phyloP scores from a whole-genome alignment of 2,113 vertebrate genomes.

The Oncorhynchus tshawytscha region DNA sequence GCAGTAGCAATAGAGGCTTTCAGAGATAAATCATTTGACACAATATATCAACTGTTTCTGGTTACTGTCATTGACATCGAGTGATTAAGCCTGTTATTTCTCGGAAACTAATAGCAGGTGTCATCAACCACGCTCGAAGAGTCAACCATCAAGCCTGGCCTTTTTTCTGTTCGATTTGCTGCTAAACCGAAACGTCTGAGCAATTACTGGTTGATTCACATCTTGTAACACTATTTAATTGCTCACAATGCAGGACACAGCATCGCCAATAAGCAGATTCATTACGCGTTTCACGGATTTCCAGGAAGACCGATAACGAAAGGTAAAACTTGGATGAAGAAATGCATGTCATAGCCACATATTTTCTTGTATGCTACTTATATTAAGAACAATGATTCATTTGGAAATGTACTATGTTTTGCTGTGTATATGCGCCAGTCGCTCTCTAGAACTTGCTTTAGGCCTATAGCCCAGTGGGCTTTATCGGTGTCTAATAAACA shows the following conservation, averaged over 20 bases:
- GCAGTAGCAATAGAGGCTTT: slow-evolving; percentile 33
- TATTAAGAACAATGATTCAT: neutral
- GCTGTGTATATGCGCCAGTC: neutral
- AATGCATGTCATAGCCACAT: neutral
- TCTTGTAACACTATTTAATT: slow-evolving; percentile 17
- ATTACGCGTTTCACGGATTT: slow-evolving; percentile 33
- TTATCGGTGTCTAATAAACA: too few relatives aligned
- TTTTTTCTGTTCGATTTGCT: neutral
- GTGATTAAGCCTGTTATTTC: neutral
- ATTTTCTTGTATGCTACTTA: neutral
- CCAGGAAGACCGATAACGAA: slow-evolving; percentile 35
- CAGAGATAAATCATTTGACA: slow-evolving; percentile 39
- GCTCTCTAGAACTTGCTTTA: too few relatives aligned
- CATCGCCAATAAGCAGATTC: slow-evolving; percentile 28
- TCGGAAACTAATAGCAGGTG: neutral
- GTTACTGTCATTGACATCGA: slow-evolving; percentile 16
- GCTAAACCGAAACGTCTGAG: slow-evolving; percentile 1
- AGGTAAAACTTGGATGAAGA: slow-evolving; percentile 36
- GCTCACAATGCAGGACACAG: slow-evolving; percentile 39
- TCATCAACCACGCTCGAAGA: neutral
- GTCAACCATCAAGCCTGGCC: neutral
- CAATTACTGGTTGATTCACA: slow-evolving; percentile 4
- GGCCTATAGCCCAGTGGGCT: too few relatives aligned
- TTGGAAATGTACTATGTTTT: neutral
- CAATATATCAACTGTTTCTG: slow-evolving; percentile 28